These are phyloP conservation scores for Meteorus cinctellus DNA, from an alignment of 2,888 invertebrate genomes.

Conservation along the genomic window DNA sequence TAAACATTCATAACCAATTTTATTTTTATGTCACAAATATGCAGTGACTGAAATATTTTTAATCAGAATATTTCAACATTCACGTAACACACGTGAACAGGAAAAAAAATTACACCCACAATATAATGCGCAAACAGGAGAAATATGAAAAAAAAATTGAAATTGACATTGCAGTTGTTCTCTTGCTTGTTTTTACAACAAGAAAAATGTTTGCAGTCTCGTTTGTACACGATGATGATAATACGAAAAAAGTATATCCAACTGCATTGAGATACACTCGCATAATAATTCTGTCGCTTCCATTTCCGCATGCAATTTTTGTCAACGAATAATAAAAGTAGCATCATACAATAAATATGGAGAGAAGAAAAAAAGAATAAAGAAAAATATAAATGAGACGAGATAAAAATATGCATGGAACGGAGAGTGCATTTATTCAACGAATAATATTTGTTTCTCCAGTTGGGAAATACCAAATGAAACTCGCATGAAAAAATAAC, in stretches of 20 bases:
- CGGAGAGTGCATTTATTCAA: not conserved
- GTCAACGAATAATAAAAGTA: not conserved
- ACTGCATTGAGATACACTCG: constrained; percentile 5
- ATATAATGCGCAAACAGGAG: constrained; percentile 35
- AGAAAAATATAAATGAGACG: not conserved
- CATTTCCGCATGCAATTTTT: constrained; percentile 8
- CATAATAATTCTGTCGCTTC: not conserved
- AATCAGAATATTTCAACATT: constrained; percentile 5
- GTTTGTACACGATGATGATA: not conserved
- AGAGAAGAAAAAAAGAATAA: not conserved
- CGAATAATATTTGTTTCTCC: too few species aligned
- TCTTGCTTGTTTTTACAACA: constrained; percentile 25
- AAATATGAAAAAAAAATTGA: constrained; percentile 45
- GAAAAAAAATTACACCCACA: constrained; percentile 35
- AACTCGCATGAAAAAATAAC: too few species aligned
- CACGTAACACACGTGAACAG: constrained; percentile 9
- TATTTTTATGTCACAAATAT: too few species aligned
- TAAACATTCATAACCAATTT: too few species aligned
- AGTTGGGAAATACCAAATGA: too few species aligned
- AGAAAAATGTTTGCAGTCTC: constrained; percentile 32
- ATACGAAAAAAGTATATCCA: constrained; percentile 17
- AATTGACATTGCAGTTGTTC: constrained; percentile 39
- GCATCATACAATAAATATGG: not conserved
- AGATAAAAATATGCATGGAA: not conserved
- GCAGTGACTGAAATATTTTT: too few species aligned